phyloP scores from a whole-genome alignment of 35 echinoderm and acorn worm genomes.

The Strongylocentrotus purpuratus region DNA sequence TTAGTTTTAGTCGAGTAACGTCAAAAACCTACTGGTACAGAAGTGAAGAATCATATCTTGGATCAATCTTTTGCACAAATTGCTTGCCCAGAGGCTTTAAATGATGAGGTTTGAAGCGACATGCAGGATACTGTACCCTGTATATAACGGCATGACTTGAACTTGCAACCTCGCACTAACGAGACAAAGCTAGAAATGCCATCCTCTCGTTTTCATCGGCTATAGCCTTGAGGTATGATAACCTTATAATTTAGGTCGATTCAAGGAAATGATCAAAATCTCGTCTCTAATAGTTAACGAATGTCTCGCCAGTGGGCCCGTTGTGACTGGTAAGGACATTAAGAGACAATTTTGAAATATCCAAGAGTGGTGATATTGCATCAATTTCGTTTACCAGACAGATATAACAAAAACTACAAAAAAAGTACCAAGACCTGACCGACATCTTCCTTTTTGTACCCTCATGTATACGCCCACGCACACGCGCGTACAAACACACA shows the following conservation, averaged over 20 bases:
- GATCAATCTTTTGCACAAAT: background rate
- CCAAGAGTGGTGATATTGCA: no score
- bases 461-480: no score
- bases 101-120: background rate
- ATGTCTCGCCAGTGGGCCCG: background rate
- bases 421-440: no score
- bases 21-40: background rate
- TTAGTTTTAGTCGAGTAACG: background rate
- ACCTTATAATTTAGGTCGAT: background rate
- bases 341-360: no score
- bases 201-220: background rate
- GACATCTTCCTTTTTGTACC: no score
- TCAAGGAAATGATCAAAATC: background rate
- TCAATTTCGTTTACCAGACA: no score
- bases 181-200: background rate
- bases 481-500: no score
- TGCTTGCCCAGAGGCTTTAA: background rate
- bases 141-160: background rate
- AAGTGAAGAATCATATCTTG: background rate
- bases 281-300: background rate
- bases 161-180: background rate
- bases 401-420: no score
- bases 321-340: background rate
- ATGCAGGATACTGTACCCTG: background rate
- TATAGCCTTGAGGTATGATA: background rate